These are phyloP conservation scores for Nephrotoma appendiculata DNA, from an alignment of 2,888 invertebrate species.

Conservation along the genomic window DNA sequence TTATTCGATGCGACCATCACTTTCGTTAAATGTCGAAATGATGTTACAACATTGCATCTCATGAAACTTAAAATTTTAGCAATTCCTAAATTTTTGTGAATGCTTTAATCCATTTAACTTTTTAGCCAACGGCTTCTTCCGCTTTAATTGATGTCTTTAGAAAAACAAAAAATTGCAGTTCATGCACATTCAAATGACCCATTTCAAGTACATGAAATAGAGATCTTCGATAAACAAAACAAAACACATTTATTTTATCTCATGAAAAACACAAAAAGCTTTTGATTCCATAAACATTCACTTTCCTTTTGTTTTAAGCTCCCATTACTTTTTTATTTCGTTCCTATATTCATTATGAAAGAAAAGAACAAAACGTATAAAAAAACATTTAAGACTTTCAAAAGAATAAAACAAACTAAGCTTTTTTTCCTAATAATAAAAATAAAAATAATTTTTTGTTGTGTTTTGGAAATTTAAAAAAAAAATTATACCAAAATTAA, in stretches of 20 bases:
- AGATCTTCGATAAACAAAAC: neutral
- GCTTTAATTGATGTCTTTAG: no score
- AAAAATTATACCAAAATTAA: neutral
- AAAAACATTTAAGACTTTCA: neutral
- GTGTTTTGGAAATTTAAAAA: neutral
- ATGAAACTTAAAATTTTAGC: no score
- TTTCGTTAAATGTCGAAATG: no score
- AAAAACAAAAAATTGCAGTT: no score
- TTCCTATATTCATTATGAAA: neutral
- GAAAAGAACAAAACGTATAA: neutral
- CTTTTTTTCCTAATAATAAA: neutral
- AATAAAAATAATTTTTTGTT: neutral
- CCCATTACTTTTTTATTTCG: neutral
- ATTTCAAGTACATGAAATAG: neutral
- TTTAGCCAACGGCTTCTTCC: no score
- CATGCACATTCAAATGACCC: no score
- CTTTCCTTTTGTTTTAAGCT: neutral
- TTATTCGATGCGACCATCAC: no score
- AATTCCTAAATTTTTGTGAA: no score
- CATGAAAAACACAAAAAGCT: neutral
- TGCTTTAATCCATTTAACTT: no score
- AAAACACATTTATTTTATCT: neutral
- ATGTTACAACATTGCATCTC: no score
- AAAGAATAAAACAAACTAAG: neutral
- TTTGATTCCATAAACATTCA: neutral